phyloP scores from a whole-genome alignment of 2,113 vertebrate genomes.

The Bubo bubo region DNA sequence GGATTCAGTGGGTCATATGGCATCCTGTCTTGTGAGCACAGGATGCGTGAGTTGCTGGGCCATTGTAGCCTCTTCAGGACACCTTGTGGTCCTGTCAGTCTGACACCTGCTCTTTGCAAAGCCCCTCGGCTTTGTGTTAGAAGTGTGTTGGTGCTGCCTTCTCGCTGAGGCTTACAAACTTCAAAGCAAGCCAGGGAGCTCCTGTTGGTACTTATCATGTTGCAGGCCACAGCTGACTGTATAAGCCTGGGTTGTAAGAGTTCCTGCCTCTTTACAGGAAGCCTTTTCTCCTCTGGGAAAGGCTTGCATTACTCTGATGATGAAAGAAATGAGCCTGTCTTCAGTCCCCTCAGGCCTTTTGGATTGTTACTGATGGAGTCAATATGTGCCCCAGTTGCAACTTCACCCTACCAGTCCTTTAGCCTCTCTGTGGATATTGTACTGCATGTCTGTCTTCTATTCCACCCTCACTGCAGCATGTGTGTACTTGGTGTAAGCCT shows the following conservation, averaged over 20 bases:
- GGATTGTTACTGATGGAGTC: not conserved
- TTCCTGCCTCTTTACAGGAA: constrained; percentile 48
- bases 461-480: not conserved
- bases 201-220: not conserved
- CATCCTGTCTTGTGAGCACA: not conserved
- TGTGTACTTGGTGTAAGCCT: not conserved
- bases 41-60: not conserved
- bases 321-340: constrained; percentile 34
- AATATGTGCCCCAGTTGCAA: not conserved
- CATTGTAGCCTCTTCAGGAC: not conserved
- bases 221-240: constrained; percentile 33
- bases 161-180: not conserved
- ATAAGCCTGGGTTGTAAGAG: not conserved
- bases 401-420: not conserved
- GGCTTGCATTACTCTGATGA: constrained; percentile 31
- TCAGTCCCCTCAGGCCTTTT: not conserved
- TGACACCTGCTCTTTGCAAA: constrained; percentile 11
- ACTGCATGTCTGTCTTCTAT: not conserved
- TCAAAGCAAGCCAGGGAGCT: constrained; percentile 44
- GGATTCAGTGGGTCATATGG: not conserved
- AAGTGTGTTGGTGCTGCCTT: not conserved
- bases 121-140: not conserved
- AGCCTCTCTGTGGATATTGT: not conserved
- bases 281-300: constrained; percentile 29
- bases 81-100: not conserved